These are phyloP conservation scores for Drosophila ambigua DNA, from an alignment of 1,140 invertebrate species.

Conservation along the genomic window DNA sequence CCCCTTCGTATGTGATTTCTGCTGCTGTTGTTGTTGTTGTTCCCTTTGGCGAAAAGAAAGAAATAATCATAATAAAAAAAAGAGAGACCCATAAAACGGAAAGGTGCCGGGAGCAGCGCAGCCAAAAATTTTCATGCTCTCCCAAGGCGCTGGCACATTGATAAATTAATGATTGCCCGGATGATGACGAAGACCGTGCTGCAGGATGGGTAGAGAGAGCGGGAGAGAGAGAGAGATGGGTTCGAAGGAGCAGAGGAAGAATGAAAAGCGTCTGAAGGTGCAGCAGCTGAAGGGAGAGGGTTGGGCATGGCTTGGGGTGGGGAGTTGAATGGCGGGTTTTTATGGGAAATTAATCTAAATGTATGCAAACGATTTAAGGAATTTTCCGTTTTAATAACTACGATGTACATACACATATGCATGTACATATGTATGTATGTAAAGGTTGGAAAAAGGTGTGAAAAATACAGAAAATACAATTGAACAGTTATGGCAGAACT, in stretches of 20 bases:
- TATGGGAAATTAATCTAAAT: conserved; percentile 77
- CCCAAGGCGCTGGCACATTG: conserved; percentile 77
- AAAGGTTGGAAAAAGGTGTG: no score
- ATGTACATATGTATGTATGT: no score
- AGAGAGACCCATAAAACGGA: conserved; percentile 57
- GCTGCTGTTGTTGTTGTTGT: conserved; percentile 14
- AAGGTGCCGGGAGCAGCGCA: conserved; percentile 60
- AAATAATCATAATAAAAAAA: conserved; percentile 82
- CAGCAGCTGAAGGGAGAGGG: conserved; percentile 28
- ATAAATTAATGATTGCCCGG: conserved; percentile 80
- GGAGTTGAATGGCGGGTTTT: conserved; percentile 23
- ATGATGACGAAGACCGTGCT: conserved; percentile 50
- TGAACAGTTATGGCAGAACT: no score
- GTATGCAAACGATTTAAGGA: conserved; percentile 39
- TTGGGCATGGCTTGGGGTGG: conserved; percentile 17
- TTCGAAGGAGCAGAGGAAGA: conserved; percentile 17
- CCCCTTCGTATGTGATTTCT: conserved; percentile 55
- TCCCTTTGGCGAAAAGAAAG: conserved; percentile 59
- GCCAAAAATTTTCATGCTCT: conserved; percentile 76
- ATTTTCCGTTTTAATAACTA: conserved; percentile 45
- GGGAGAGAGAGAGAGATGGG: no score
- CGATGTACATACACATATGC: conserved; percentile 6
- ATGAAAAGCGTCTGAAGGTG: conserved; percentile 44
- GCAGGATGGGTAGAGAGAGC: neutral
- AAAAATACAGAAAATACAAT: no score